Conservation (phyloP, 2,888 invertebrate species). For the Eupithecia inturbata region DNA sequence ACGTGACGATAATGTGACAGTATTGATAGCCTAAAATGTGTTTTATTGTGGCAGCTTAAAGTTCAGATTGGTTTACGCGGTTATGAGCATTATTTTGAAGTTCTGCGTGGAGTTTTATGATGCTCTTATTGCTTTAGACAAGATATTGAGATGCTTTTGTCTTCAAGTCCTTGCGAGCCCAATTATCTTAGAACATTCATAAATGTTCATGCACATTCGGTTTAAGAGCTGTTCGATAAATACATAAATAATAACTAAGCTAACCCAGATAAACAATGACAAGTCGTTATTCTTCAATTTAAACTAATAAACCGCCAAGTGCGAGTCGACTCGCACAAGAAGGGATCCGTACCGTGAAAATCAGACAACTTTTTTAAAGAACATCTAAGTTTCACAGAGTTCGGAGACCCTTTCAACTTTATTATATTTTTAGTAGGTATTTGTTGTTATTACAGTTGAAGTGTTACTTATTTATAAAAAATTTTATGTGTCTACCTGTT, state of each 20-base stretch:
- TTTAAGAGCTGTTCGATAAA: neutral
- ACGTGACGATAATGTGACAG: conserved; percentile 41
- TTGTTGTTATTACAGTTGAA: too few species aligned
- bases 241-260: neutral
- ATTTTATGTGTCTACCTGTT: too few species aligned
- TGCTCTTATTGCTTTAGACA: conserved; percentile 9
- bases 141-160: neutral
- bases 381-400: too few species aligned
- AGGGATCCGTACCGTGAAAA: too few species aligned
- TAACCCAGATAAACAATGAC: neutral
- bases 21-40: conserved; percentile 28
- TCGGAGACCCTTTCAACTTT: too few species aligned
- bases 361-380: too few species aligned
- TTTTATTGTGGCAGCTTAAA: conserved; percentile 27
- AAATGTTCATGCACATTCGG: neutral
- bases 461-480: too few species aligned
- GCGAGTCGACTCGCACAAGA: too few species aligned
- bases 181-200: neutral
- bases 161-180: neutral
- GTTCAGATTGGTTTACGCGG: conserved; percentile 24
- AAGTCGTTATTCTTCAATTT: neutral
- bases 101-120: conserved; percentile 22
- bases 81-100: conserved; percentile 27
- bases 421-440: too few species aligned
- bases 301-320: too few species aligned